These are phyloP conservation scores for Nemurella pictetii DNA, from an alignment of 2,888 invertebrate species.

Conservation along the genomic window DNA sequence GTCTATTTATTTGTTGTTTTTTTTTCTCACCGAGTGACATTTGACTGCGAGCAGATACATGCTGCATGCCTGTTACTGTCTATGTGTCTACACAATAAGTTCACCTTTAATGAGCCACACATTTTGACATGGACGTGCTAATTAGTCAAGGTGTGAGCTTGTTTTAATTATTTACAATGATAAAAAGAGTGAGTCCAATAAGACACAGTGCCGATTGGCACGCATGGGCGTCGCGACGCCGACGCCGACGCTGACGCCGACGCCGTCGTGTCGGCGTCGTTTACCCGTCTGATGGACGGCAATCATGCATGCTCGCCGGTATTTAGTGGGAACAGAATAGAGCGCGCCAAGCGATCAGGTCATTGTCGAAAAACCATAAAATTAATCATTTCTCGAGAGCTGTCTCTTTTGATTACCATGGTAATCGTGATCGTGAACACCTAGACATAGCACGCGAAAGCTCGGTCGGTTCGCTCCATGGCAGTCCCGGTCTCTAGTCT, in stretches of 20 bases:
- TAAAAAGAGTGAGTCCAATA: neutral
- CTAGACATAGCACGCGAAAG: neutral
- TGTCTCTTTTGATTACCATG: slow-evolving; percentile 16
- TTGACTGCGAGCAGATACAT: no score
- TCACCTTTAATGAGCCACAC: neutral
- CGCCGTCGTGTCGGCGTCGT: neutral
- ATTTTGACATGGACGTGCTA: neutral
- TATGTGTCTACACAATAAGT: neutral
- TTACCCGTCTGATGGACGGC: neutral
- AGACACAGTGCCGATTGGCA: neutral
- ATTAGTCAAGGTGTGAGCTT: neutral
- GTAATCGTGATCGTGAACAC: slow-evolving; percentile 1
- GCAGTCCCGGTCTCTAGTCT: neutral
- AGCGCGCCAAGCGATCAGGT: neutral
- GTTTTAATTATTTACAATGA: neutral
- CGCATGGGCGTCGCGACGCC: neutral
- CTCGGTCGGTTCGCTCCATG: no score
- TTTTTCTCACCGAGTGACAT: neutral
- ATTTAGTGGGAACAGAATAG: no score
- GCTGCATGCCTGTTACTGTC: no score
- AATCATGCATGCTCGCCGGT: neutral
- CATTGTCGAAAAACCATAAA: neutral
- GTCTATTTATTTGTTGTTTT: neutral
- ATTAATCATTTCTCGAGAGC: slow-evolving; percentile 16
- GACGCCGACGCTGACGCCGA: neutral